Evolutionary conservation across 2,888 invertebrate species (phyloP).

Genomic region (Agelastica alni): DNA sequence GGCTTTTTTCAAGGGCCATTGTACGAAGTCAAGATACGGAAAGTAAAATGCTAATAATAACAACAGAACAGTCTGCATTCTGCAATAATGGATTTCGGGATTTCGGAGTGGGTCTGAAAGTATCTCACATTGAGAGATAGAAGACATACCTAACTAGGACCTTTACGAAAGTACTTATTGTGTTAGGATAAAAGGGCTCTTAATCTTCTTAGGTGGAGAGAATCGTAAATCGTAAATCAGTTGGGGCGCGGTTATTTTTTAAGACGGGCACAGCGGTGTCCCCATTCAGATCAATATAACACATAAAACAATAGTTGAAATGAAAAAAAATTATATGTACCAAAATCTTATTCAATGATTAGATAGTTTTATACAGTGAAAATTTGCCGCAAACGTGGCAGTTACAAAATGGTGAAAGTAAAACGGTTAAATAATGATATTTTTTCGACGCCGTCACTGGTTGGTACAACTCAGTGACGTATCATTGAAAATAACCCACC

Average conservation of each 20-base stretch:
- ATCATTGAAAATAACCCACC: constrained; percentile 13
- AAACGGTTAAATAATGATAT: too few species aligned
- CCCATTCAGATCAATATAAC: too few species aligned
- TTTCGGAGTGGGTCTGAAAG: constrained; percentile 37
- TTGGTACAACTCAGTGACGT: neutral
- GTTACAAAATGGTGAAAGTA: too few species aligned
- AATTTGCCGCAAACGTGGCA: too few species aligned
- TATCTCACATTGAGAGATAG: too few species aligned
- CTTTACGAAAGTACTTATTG: constrained; percentile 44
- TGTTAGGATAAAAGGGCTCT: constrained; percentile 40
- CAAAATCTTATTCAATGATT: too few species aligned
- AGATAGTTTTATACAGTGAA: too few species aligned
- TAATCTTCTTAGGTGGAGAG: constrained; percentile 33
- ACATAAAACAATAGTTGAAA: too few species aligned
- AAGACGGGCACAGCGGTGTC: neutral
- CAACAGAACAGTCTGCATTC: constrained; percentile 32
- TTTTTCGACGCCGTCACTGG: neutral
- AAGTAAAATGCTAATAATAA: constrained; percentile 38
- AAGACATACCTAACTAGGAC: constrained; percentile 31
- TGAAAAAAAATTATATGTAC: too few species aligned
- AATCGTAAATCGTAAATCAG: constrained; percentile 22
- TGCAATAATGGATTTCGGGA: constrained; percentile 35
- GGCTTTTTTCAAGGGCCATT: constrained; percentile 35
- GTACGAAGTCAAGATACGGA: constrained; percentile 34
- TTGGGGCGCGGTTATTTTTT: neutral